Percentiles rank a stretch among this genome's conserved stretches.
phyloP scores from a whole-genome alignment of 2,888 invertebrate species.

The Pterostichus niger region DNA sequence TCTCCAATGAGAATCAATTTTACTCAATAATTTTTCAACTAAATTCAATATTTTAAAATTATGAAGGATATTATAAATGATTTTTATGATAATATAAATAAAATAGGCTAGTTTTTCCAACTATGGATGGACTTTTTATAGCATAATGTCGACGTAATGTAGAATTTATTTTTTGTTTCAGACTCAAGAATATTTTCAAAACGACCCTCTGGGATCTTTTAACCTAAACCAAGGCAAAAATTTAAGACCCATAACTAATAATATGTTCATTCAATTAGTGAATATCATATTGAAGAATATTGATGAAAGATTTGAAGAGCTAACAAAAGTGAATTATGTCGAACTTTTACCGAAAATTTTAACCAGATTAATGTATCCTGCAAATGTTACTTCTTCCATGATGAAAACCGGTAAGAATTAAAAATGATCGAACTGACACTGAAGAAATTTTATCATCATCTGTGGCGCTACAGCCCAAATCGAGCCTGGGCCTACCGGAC shows the following conservation, averaged over 20 bases:
- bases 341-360: conserved; percentile 44
- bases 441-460: conserved; percentile 12
- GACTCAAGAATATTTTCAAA: conserved; percentile 56
- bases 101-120: no score
- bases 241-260: conserved; percentile 54
- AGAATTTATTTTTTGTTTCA: conserved; percentile 17
- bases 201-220: neutral
- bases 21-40: no score
- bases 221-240: conserved; percentile 52
- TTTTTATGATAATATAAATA: no score
- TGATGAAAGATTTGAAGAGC: conserved; percentile 18
- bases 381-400: conserved; percentile 39
- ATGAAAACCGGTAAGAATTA: conserved; percentile 54
- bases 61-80: no score
- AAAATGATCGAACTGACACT: neutral
- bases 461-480: no score
- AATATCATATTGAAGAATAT: conserved; percentile 51
- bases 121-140: no score
- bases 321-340: conserved; percentile 46
- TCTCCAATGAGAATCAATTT: no score
- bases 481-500: no score
- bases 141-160: no score
- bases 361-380: conserved; percentile 43
- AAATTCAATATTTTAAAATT: no score
- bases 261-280: conserved; percentile 49